Conservation (phyloP, 2,113 vertebrate genomes). For the Oncorhynchus keta region DNA sequence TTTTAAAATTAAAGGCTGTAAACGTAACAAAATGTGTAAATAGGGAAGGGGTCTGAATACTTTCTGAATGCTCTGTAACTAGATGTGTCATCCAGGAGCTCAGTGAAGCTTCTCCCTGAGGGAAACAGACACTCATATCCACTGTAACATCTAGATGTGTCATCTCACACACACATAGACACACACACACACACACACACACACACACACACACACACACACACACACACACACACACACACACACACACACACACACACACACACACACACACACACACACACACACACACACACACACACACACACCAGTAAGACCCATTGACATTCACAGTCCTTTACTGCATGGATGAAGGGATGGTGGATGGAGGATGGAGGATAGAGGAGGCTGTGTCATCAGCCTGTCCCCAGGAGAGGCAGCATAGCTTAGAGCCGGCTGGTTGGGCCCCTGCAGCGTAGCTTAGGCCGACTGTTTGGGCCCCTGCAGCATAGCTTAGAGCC, state of each 20-base stretch:
- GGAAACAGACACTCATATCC: too few species aligned
- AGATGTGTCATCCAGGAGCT: too few species aligned
- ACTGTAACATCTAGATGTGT: too few species aligned
- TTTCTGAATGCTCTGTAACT: background rate
- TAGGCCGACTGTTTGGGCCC: background rate
- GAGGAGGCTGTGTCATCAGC: too few species aligned
- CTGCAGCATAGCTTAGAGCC: background rate
- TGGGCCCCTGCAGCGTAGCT: background rate
- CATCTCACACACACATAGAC: slow-evolving; percentile 1
- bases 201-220: slow-evolving; percentile 9
- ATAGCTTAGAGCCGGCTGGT: background rate
- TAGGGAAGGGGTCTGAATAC: too few species aligned
- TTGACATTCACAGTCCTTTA: background rate
- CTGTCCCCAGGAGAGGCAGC: background rate
- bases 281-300: slow-evolving; percentile 13
- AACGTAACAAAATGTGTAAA: too few species aligned
- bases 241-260: slow-evolving; percentile 5
- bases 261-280: slow-evolving; percentile 1
- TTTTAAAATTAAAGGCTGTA: too few species aligned
- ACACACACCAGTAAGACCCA: background rate
- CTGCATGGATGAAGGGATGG: background rate
- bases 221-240: slow-evolving; percentile 1
- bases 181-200: slow-evolving; percentile 14
- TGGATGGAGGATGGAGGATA: background rate
- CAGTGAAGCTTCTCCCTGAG: too few species aligned